phyloP scores from a whole-genome alignment of 2,113 vertebrate genomes.

The Seriola aureovittata region DNA sequence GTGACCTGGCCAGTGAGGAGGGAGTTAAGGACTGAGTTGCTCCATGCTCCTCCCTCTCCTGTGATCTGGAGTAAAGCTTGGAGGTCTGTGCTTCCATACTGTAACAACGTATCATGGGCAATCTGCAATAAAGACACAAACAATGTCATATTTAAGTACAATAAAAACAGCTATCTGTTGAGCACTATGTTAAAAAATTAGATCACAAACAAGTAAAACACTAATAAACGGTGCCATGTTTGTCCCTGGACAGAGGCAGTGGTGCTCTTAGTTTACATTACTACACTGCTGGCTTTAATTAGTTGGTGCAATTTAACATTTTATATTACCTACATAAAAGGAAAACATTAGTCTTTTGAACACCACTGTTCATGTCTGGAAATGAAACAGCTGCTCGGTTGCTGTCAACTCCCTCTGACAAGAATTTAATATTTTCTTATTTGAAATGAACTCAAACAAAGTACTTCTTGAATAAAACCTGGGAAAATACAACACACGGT shows the following conservation, averaged over 20 bases:
- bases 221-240: neutral
- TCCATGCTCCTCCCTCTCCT: slow-evolving; percentile 94
- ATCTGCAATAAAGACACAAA: slow-evolving; percentile 68
- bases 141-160: neutral
- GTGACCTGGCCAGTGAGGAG: slow-evolving; percentile 92
- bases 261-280: neutral
- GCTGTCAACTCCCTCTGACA: neutral
- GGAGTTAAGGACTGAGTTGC: slow-evolving; percentile 91
- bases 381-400: slow-evolving; percentile 3
- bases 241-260: neutral
- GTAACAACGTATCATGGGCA: slow-evolving; percentile 92
- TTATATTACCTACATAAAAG: slow-evolving; percentile 10
- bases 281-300: slow-evolving; percentile 1
- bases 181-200: neutral
- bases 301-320: neutral
- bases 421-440: too few species aligned
- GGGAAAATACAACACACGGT: neutral
- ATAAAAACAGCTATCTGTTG: neutral
- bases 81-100: slow-evolving; percentile 95
- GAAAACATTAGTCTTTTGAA: neutral
- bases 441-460: too few species aligned
- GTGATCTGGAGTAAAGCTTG: slow-evolving; percentile 94
- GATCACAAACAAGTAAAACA: neutral
- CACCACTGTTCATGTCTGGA: neutral
- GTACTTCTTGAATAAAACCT: too few species aligned